Conservation (phyloP, 2,888 invertebrate genomes). For the Mythimna ferrago region DNA sequence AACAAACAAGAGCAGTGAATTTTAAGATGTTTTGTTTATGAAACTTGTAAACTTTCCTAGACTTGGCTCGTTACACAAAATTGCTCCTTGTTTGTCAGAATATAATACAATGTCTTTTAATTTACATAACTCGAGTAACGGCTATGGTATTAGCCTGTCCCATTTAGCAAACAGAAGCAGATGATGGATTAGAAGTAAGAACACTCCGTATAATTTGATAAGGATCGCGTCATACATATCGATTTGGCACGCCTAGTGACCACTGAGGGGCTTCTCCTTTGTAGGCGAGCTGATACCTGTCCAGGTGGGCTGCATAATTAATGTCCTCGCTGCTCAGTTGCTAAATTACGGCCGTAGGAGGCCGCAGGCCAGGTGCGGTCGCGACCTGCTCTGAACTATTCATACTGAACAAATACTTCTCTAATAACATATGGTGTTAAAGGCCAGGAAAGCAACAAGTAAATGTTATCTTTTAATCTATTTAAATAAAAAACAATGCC, state of each 20-base stretch:
- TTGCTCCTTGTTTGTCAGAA: conserved; percentile 28
- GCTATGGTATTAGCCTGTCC: conserved; percentile 21
- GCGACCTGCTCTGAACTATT: conserved; percentile 28
- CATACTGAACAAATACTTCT: conserved; percentile 21
- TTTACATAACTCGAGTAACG: conserved; percentile 26
- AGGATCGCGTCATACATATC: conserved; percentile 69
- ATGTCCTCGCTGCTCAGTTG: conserved; percentile 37
- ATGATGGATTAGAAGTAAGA: conserved; percentile 66
- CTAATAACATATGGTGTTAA: conserved; percentile 1
- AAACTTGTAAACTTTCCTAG: conserved; percentile 36
- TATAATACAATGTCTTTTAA: conserved; percentile 37
- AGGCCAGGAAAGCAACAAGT: conserved; percentile 23
- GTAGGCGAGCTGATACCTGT: conserved; percentile 66
- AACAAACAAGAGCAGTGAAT: conserved; percentile 31
- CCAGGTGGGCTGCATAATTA: conserved; percentile 57
- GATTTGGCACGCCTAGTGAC: conserved; percentile 75
- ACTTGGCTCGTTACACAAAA: conserved; percentile 35
- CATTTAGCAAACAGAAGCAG: conserved; percentile 43
- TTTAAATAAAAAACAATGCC: too few relatives aligned
- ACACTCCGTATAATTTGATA: conserved; percentile 70
- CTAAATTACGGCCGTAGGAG: conserved; percentile 29
- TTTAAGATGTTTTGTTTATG: conserved; percentile 41
- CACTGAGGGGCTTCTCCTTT: conserved; percentile 75
- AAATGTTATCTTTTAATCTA: neutral
- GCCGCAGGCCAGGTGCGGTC: conserved; percentile 28